Conservation (phyloP, 2,888 invertebrate species). For the Leucophenga montana region DNA sequence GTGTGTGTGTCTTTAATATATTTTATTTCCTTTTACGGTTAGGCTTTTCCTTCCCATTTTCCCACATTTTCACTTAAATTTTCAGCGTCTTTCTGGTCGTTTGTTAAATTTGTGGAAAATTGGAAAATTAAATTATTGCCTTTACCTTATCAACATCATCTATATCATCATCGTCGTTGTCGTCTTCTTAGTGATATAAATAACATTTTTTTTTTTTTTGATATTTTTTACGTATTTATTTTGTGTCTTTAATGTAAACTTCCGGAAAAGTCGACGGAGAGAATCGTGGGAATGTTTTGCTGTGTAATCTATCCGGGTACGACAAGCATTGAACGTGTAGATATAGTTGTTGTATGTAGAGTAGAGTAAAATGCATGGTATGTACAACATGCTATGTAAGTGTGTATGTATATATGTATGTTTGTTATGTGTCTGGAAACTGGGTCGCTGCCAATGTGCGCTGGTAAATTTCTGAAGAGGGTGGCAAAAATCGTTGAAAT, state of each 20-base stretch:
- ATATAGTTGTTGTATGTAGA: too few relatives aligned
- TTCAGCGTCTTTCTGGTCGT: neutral
- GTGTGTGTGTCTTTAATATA: conserved; percentile 46
- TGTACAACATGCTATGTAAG: conserved; percentile 21
- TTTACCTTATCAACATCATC: neutral
- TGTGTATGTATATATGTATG: conserved; percentile 30
- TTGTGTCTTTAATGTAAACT: conserved; percentile 12
- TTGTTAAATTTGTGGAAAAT: conserved; percentile 31
- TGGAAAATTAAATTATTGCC: conserved; percentile 28
- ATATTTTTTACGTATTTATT: neutral
- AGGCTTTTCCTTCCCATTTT: conserved; percentile 21
- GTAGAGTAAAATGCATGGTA: neutral
- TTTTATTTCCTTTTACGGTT: conserved; percentile 38
- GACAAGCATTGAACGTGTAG: too few relatives aligned
- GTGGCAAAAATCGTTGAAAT: too few relatives aligned
- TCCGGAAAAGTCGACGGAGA: neutral
- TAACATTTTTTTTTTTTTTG: neutral
- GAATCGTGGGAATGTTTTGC: conserved; percentile 4
- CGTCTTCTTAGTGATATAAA: too few relatives aligned
- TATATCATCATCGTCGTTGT: neutral
- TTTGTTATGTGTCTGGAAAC: conserved; percentile 23
- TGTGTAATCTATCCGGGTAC: too few relatives aligned
- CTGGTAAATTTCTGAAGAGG: too few relatives aligned
- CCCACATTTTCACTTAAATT: conserved; percentile 36
- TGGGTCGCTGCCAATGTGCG: conserved; percentile 2